Base-by-base conservation (phyloP, 2,113 vertebrate genomes). In the Collichthys lucidus region DNA sequence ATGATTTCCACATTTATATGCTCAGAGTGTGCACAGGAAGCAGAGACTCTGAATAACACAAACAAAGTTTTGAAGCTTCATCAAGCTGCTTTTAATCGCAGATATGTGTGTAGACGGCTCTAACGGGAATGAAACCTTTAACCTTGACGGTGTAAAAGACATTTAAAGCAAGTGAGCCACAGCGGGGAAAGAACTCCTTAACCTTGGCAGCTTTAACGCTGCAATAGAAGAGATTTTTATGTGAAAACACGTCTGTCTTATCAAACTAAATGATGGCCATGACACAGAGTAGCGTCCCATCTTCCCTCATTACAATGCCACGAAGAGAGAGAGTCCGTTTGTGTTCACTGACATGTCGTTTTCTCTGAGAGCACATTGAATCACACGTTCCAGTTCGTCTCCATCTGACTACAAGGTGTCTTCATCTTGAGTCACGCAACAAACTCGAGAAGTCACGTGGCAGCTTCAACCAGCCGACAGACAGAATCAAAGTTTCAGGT, bases 121-220 rank as follows among this genome's bases (percentile, higher is more conserved):
- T 5, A 6, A 10, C 56, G 66, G 31, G 31, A 80, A 80, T 64
- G 59, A 76, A 77, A 67, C 52, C 69, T 86, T 75, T 78, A 79
- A 68, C 77, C 81, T 82, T 76, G 81, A 81, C 53, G 50, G 74
- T 20, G 71, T 42, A 69, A 65, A 72, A 75, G 49, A 64, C 46
- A 19, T 86, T 83, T 81, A 75, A 59, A 61, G 17, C 26, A 60
- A 74, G 0, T 74, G 20, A 83, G 64, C 73, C 60, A 57, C 68
- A 68, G 49, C n/a, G 52, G 24, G 78, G 60, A 19, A 55, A 61
- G 22, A 60, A 46, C 14, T 52, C n/a, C 44, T 60, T 19, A 73
- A 73, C 61, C 49, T 71, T 44, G 59, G 59, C 22, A 53, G 46
- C 42, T 60, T 74, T 69, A 80, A 44, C 77, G 67, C 46, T 74